Evolutionary conservation across 1,140 invertebrate species (phyloP).

Genomic region (Vanessa tameamea): DNA sequence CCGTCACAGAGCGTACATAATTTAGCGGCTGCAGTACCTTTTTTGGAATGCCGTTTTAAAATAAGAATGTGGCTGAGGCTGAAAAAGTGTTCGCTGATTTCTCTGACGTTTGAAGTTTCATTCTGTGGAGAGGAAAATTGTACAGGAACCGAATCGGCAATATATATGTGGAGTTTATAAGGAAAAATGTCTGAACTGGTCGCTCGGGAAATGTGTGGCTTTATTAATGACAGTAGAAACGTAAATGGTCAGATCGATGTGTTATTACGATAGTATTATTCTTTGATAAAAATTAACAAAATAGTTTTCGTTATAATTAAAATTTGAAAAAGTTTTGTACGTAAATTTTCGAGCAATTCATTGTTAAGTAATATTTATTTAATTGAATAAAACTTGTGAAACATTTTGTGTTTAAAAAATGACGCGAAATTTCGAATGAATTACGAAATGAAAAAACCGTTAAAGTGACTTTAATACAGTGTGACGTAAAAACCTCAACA

Average conservation of each 20-base stretch:
- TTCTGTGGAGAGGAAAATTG: constrained; percentile 14
- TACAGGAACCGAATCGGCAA: constrained; percentile 26
- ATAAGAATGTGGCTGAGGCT: background rate
- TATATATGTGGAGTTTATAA: constrained; percentile 21
- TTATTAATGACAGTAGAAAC: constrained; percentile 17
- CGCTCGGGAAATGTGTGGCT: constrained; percentile 20
- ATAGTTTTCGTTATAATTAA: too few species aligned
- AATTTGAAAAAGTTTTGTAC: too few species aligned
- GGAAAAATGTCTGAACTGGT: constrained; percentile 28
- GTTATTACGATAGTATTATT: background rate
- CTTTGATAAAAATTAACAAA: background rate
- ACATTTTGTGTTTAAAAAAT: too few species aligned
- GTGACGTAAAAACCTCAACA: too few species aligned
- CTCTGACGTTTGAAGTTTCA: constrained; percentile 16
- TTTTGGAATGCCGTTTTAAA: background rate
- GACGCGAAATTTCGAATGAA: too few species aligned
- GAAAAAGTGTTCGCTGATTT: background rate
- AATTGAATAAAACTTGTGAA: too few species aligned
- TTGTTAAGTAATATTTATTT: too few species aligned
- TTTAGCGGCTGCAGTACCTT: constrained; percentile 12
- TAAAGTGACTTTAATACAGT: too few species aligned
- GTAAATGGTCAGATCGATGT: background rate
- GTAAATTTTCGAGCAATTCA: too few species aligned
- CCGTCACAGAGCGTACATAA: constrained; percentile 13
- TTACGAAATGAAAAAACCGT: too few species aligned